Conservation (phyloP, 1,140 invertebrate genomes). For the Carposina sasakii region DNA sequence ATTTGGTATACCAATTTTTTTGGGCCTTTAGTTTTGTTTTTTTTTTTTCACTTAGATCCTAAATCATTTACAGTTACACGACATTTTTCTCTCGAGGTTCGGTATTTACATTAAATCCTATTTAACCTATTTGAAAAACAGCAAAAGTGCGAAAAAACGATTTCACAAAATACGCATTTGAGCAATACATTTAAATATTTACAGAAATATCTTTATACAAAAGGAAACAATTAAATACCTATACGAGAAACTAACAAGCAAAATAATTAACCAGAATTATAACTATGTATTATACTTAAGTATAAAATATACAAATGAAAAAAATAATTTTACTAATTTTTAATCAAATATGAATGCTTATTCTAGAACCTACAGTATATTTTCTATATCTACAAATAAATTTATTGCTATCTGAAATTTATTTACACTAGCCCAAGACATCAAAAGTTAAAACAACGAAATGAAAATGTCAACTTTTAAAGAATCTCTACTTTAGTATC, state of each 20-base stretch:
- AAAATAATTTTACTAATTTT: background rate
- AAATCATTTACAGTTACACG: conserved; percentile 39
- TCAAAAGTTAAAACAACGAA: conserved; percentile 52
- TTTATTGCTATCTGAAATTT: conserved; percentile 63
- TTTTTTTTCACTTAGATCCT: conserved; percentile 43
- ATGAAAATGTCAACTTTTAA: conserved; percentile 25
- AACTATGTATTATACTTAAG: background rate
- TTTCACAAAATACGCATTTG: conserved; percentile 72
- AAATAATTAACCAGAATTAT: background rate
- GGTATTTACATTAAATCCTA: conserved; percentile 48
- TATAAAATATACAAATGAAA: background rate
- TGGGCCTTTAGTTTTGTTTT: conserved; percentile 57
- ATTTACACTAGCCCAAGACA: conserved; percentile 54
- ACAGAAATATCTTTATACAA: conserved; percentile 58
- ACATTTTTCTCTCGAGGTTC: conserved; percentile 40
- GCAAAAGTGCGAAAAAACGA: conserved; percentile 69
- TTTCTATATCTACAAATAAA: conserved; percentile 34
- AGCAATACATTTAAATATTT: conserved; percentile 70
- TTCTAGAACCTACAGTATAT: conserved; percentile 15
- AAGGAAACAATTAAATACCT: conserved; percentile 28
- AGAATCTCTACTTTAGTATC: conserved; percentile 24
- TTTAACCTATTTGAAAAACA: conserved; percentile 59
- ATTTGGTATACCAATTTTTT: conserved; percentile 62
- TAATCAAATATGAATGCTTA: background rate
- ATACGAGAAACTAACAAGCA: background rate